Evolutionary conservation across 2,797 vertebrate species (phyloP), one percentile per base, ranked within the genome.

Genomic region (Macropodus opercularis): DNA sequence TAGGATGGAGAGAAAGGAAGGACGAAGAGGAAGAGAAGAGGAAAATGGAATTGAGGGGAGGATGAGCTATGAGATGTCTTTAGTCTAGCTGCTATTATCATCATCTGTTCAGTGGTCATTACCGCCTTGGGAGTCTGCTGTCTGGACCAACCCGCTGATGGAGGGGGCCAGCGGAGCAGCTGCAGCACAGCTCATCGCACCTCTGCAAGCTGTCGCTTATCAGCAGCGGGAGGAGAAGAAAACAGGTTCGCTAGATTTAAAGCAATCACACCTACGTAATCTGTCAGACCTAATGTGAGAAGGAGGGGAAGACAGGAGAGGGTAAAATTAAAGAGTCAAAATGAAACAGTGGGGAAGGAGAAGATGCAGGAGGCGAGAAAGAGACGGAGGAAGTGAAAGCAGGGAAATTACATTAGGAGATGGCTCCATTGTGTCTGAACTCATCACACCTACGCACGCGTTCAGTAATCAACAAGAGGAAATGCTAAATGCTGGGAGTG

Each of bases 61-160:
- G 69, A 79, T 81, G 80, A 84, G 76, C 69, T 75, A 76, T 69
- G 79, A 47, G 76, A 73, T 83, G 90, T 85, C 87, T 89, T 91
- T 87, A 84, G 81, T 76, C 87, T 91, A 77, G 79, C 85, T 81
- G 78, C 76, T 72, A 76, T 82, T 66, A 87, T 90, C 83, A 72
- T 92, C 90, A 90, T 94, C 92, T 91, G 88, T 91, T 88, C 85
- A 71, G 78, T 78, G 85, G 83, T 89, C 84, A 86, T 88, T 90
- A 88, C 83, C 61, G 84, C 85, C 90, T 80, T 88, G 23, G 44
- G 93, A 92, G 91, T 88, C 71, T 75, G 77, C 68, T 75, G 75
- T 85, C 79, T 82, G 79, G 68, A 75, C 73, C 77, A 59, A 81
- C 74, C 66, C 15, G 13, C 77, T 85, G 88, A 86, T 70, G 53